Evolutionary conservation across 2,797 vertebrate genomes (phyloP).

Genomic region (Mareca strepera): DNA sequence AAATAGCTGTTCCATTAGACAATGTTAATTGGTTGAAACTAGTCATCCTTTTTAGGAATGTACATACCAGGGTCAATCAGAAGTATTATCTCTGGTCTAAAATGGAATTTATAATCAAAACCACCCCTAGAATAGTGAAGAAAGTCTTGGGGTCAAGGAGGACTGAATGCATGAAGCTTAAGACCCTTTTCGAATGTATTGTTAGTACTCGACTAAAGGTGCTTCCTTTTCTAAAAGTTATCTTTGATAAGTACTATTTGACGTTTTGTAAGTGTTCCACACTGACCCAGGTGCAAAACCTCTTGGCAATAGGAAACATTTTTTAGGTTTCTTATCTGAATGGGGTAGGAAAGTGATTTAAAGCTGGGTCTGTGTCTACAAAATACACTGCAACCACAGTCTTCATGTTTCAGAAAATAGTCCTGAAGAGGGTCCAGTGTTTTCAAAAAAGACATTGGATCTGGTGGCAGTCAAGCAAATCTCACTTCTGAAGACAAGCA

Average conservation of each 20-base stretch:
- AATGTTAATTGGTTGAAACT: conserved; percentile 29
- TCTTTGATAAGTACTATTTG: neutral
- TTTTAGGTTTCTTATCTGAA: neutral
- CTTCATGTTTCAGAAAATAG: neutral
- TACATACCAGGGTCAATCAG: conserved; percentile 11
- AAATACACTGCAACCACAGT: neutral
- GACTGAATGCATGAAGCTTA: neutral
- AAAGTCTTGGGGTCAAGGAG: neutral
- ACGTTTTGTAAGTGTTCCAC: neutral
- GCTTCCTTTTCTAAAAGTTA: neutral
- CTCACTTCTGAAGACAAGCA: neutral
- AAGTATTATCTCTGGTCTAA: neutral
- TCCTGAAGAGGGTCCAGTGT: neutral
- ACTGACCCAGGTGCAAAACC: neutral
- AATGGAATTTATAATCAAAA: conserved; percentile 40
- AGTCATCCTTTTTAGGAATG: conserved; percentile 46
- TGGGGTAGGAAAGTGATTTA: neutral
- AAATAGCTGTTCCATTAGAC: neutral
- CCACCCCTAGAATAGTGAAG: neutral
- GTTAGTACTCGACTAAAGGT: neutral
- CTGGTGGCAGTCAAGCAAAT: neutral
- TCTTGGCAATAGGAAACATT: neutral
- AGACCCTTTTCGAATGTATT: neutral
- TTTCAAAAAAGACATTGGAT: neutral
- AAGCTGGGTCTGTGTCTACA: neutral